A percentile compares a stretch with the other conserved stretches of the same genome.
These are phyloP conservation scores for Chiroxiphia lanceolata DNA, from an alignment of 2,797 vertebrate genomes.

Conservation along the genomic window DNA sequence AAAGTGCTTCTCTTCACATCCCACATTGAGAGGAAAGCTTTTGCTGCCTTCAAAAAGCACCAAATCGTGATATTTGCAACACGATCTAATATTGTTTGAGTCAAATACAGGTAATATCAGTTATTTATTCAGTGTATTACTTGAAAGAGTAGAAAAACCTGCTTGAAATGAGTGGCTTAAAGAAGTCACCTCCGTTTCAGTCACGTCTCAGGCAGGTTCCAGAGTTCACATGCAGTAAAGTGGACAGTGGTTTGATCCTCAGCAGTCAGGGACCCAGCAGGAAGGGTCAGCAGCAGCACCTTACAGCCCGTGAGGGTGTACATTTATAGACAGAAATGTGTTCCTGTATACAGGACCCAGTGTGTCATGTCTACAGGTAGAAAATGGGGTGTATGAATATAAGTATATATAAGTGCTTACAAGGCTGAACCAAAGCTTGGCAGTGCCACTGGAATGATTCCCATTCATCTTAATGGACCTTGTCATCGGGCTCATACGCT, in stretches of 20 bases:
- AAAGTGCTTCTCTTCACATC: neutral
- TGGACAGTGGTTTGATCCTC: neutral
- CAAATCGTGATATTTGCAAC: neutral
- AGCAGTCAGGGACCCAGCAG: neutral
- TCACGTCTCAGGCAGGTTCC: neutral
- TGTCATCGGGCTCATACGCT: accelerated
- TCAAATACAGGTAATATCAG: neutral
- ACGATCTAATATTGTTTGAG: neutral
- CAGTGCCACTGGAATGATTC: neutral
- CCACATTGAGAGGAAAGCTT: neutral
- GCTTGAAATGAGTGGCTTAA: neutral
- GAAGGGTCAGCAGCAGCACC: neutral
- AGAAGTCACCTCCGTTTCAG: neutral
- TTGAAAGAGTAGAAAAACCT: neutral
- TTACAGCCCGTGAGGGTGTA: neutral
- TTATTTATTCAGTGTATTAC: neutral
- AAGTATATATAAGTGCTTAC: neutral
- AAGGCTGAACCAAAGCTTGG: neutral
- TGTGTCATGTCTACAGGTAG: neutral
- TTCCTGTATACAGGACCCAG: neutral
- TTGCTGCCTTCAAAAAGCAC: neutral
- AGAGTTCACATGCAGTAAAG: neutral
- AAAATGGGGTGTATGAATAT: accelerated
- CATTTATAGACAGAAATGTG: neutral
- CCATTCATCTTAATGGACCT: neutral